Conservation (phyloP, 92 coral and sea anemone species). For the Phenganax subtilis region DNA sequence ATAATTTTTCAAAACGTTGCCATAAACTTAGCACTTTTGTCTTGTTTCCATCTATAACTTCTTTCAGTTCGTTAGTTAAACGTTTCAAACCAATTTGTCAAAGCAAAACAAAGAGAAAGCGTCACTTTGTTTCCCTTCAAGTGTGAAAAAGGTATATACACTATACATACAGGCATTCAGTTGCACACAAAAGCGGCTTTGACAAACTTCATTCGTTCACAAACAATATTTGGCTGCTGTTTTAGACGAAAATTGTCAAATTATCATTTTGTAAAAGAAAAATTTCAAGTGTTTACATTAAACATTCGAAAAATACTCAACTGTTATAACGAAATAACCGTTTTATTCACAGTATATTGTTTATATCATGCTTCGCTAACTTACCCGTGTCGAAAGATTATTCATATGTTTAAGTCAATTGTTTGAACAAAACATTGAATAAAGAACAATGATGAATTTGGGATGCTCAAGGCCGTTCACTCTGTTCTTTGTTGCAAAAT, state of each 20-base stretch:
- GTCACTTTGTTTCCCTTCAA: not conserved
- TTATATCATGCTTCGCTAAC: conserved; percentile 9
- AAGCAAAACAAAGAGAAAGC: not conserved
- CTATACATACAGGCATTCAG: not conserved
- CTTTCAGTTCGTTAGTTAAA: not conserved
- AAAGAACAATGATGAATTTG: not conserved
- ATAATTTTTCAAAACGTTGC: conserved; percentile 4
- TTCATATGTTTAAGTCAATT: conserved; percentile 13
- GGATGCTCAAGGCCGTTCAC: not conserved
- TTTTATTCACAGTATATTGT: conserved; percentile 4
- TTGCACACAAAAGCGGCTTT: conserved; percentile 5
- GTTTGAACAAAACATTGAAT: conserved; percentile 12
- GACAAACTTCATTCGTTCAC: not conserved
- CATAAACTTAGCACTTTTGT: not conserved
- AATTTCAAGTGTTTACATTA: not conserved
- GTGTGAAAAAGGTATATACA: not conserved
- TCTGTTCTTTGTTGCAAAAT: not conserved
- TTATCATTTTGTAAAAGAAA: too few relatives aligned
- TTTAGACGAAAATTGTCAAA: too few relatives aligned
- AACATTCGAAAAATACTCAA: not conserved
- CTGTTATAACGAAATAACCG: not conserved
- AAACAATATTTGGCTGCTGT: not conserved
- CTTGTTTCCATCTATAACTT: not conserved
- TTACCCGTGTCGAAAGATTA: conserved; percentile 17
- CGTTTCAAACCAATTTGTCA: too few relatives aligned